Conservation (phyloP, 2,888 invertebrate species). For the Drosophila ezoana region DNA sequence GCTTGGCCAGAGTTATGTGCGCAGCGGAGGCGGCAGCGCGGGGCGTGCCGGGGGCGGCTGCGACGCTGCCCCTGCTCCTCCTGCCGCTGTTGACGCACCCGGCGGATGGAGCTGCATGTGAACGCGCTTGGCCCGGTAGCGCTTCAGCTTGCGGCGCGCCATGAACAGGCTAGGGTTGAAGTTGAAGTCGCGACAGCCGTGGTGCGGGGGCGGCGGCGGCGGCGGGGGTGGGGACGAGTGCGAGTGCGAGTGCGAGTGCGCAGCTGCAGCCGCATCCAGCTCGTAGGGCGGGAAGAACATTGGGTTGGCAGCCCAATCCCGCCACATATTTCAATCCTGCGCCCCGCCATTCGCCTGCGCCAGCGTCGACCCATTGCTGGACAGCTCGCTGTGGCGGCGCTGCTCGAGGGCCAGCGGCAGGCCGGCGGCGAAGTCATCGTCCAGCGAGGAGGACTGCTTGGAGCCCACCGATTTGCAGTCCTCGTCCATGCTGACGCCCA, state of each 20-base stretch:
- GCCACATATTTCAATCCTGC: conserved; percentile 88
- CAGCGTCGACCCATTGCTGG: conserved; percentile 57
- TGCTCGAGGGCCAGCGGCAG: conserved; percentile 83
- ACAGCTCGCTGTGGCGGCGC: conserved; percentile 62
- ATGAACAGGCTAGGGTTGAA: conserved; percentile 83
- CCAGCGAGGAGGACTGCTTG: conserved; percentile 87
- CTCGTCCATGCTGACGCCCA: conserved; percentile 87
- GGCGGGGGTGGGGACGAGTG: conserved; percentile 37
- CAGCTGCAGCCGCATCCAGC: conserved; percentile 55
- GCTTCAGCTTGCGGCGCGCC: conserved; percentile 82
- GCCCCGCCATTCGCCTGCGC: conserved; percentile 89
- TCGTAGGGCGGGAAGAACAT: conserved; percentile 84
- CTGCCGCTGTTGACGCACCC: background rate
- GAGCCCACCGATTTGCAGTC: conserved; percentile 89
- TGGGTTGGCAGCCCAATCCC: conserved; percentile 85
- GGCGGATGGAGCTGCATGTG: conserved; percentile 48
- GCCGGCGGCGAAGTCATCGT: conserved; percentile 86
- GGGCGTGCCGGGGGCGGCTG: conserved; percentile 41
- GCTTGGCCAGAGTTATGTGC: conserved; percentile 30
- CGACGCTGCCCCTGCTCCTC: conserved; percentile 1
- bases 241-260: conserved; percentile 53
- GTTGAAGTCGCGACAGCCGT: conserved; percentile 70
- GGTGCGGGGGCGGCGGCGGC: conserved; percentile 40
- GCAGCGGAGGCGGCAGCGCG: conserved; percentile 47
- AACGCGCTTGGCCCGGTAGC: conserved; percentile 76